These are phyloP conservation scores for Cyclopterus lumpus DNA, from an alignment of 2,797 vertebrate species.

Conservation along the genomic window DNA sequence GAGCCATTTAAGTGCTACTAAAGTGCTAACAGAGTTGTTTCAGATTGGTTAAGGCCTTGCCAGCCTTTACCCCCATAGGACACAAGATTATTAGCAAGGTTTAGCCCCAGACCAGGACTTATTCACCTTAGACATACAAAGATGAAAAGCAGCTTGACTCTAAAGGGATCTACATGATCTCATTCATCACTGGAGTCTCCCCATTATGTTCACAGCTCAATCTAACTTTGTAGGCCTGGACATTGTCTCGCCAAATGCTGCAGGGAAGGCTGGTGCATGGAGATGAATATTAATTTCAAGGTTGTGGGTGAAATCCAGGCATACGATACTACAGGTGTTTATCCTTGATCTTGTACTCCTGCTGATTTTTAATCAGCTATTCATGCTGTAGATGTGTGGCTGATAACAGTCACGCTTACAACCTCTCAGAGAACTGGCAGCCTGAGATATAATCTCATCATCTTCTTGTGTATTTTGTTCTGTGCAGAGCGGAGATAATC, in stretches of 20 bases:
- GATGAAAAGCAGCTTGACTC: conserved; percentile 34
- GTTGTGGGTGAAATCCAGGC: conserved; percentile 38
- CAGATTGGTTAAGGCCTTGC: conserved; percentile 35
- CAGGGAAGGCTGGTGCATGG: conserved; percentile 3
- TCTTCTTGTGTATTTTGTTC: conserved; percentile 23
- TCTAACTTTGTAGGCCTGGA: conserved; percentile 32
- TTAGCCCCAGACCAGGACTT: conserved; percentile 32
- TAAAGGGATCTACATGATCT: conserved; percentile 58
- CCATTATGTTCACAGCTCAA: conserved; percentile 44
- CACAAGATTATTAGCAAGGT: conserved; percentile 37
- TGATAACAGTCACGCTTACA: conserved; percentile 53
- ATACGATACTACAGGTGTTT: not conserved
- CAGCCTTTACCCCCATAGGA: conserved; percentile 18
- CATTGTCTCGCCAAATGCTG: conserved; percentile 45
- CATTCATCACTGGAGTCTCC: conserved; percentile 54
- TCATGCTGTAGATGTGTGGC: conserved; percentile 51
- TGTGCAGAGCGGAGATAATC: conserved; percentile 93
- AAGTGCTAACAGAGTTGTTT: too few species aligned
- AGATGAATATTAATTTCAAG: conserved; percentile 63
- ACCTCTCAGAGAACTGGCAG: conserved; percentile 24
- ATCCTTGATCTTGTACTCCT: conserved; percentile 26
- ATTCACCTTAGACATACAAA: conserved; percentile 38
- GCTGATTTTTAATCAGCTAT: conserved; percentile 48
- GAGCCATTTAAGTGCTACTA: too few species aligned
- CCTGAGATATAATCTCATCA: conserved; percentile 60